These are phyloP conservation scores for Dascyllus trimaculatus DNA, from an alignment of 2,113 vertebrate genomes.

Conservation along the genomic window DNA sequence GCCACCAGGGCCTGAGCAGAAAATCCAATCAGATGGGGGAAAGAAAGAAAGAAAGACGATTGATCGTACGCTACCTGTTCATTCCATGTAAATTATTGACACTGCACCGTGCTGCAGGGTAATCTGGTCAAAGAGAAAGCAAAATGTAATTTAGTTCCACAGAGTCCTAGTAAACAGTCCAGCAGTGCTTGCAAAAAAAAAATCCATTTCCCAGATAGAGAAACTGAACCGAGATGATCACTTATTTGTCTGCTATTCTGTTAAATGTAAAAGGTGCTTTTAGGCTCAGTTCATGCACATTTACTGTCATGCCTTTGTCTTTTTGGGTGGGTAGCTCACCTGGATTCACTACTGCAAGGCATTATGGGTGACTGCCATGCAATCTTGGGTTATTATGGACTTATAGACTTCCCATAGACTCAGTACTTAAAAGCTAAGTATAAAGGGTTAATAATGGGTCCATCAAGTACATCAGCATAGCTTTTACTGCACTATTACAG, in stretches of 20 bases:
- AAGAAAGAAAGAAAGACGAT: constrained; percentile 57
- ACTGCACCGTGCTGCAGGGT: constrained; percentile 11
- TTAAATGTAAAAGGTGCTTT: constrained; percentile 19
- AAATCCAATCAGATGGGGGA: constrained; percentile 52
- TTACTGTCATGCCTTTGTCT: neutral
- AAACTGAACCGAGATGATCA: constrained; percentile 28
- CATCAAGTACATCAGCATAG: no score
- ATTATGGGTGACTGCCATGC: neutral
- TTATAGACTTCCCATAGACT: neutral
- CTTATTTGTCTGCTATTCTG: constrained; percentile 7
- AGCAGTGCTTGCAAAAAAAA: constrained; percentile 12
- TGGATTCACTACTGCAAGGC: neutral
- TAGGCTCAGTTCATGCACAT: neutral
- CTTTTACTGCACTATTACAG: neutral
- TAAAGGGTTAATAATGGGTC: no score
- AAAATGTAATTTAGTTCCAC: constrained; percentile 44
- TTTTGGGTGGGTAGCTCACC: neutral
- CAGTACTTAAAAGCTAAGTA: no score
- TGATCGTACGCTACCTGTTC: constrained; percentile 59
- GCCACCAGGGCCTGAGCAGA: constrained; percentile 20
- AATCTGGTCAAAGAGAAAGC: constrained; percentile 37
- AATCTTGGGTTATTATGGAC: neutral
- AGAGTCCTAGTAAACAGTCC: constrained; percentile 34
- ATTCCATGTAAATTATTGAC: constrained; percentile 55
- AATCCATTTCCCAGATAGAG: constrained; percentile 40